phyloP scores from a whole-genome alignment of 2,797 vertebrate species.

The Natrix natrix region DNA sequence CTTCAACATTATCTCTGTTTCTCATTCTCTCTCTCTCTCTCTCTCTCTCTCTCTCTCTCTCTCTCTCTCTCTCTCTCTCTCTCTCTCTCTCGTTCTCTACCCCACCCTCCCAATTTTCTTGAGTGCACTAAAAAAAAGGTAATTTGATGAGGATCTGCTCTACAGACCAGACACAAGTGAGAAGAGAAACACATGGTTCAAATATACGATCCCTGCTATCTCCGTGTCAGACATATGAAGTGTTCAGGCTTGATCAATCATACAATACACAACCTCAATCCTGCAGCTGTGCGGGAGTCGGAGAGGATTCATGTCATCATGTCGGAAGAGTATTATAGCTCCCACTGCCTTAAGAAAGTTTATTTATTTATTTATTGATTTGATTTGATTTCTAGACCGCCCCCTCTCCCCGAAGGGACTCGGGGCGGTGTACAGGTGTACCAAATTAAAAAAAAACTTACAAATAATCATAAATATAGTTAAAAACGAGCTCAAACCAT shows the following conservation, averaged over 20 bases:
- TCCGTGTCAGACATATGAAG: not conserved
- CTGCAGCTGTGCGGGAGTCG: not conserved
- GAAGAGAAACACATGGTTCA: not conserved
- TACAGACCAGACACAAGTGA: not conserved
- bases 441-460: no score
- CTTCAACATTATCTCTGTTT: not conserved
- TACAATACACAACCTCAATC: not conserved
- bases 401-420: no score
- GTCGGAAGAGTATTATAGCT: no score
- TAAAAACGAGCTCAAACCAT: no score
- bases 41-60: no score
- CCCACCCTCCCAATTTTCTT: not conserved
- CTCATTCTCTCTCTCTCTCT: not conserved
- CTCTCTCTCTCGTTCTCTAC: not conserved
- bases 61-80: no score
- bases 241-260: not conserved
- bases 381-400: no score
- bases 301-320: not conserved
- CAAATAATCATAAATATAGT: no score
- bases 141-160: not conserved
- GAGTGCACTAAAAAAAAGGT: not conserved
- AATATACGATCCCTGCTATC: not conserved
- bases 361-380: no score
- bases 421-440: no score
- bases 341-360: no score